These are phyloP conservation scores for Hyalella azteca DNA, from an alignment of 2,888 invertebrate genomes.

Conservation along the genomic window DNA sequence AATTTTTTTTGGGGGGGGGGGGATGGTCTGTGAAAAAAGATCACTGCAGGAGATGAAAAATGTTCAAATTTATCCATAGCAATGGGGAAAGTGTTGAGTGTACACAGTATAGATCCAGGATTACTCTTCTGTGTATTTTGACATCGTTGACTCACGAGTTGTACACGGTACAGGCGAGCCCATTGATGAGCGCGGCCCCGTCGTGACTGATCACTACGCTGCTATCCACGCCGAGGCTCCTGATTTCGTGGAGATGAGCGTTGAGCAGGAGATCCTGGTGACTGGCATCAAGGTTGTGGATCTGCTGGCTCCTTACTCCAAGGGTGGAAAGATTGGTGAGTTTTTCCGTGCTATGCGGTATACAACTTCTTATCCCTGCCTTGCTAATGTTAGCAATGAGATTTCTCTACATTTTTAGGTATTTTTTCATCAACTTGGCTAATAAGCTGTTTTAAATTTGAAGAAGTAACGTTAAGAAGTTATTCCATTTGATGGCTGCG, in stretches of 20 bases:
- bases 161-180: constrained; percentile 60
- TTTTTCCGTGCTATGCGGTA: neutral
- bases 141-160: too few relatives aligned
- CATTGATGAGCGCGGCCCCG: constrained; percentile 61
- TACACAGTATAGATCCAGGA: too few relatives aligned
- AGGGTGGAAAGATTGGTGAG: constrained; percentile 61
- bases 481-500: too few relatives aligned
- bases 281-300: constrained; percentile 62
- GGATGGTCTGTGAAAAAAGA: too few relatives aligned
- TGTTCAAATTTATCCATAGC: too few relatives aligned
- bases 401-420: too few relatives aligned
- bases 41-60: too few relatives aligned
- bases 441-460: neutral
- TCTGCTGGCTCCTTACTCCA: constrained; percentile 61
- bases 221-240: constrained; percentile 61
- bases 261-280: constrained; percentile 60
- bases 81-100: too few relatives aligned
- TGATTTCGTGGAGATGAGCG: constrained; percentile 59
- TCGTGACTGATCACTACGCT: constrained; percentile 57
- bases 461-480: neutral
- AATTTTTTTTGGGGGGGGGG: too few relatives aligned
- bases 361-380: too few relatives aligned
- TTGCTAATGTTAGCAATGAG: too few relatives aligned
- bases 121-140: too few relatives aligned
- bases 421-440: neutral